Conservation (phyloP, 2,113 vertebrate species). For the Emydocephalus ijimae region DNA sequence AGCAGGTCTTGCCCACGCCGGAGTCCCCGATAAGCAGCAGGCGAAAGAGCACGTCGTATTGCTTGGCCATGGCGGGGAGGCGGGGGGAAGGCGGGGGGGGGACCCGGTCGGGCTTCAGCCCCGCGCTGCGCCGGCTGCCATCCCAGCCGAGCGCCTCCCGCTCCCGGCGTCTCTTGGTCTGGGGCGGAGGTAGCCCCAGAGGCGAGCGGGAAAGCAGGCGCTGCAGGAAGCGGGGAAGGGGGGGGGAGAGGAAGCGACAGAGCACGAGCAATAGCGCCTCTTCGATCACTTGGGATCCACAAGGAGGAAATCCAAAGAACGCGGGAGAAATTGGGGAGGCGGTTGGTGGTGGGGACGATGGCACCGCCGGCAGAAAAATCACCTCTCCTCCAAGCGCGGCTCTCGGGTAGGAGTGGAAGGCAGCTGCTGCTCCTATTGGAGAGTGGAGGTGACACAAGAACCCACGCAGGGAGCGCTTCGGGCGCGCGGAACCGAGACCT, state of each 20-base stretch:
- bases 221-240: background rate
- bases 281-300: background rate
- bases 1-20: slow-evolving; percentile 91
- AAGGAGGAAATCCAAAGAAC: background rate
- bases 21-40: slow-evolving; percentile 89
- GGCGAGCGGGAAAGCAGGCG: background rate
- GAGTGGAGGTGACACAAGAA: background rate
- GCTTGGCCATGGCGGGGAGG: slow-evolving; percentile 80
- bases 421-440: background rate
- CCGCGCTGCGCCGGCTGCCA: slow-evolving; percentile 48
- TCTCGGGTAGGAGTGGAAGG: background rate
- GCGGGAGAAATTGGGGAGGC: background rate
- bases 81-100: slow-evolving; percentile 25
- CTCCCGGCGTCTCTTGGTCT: slow-evolving; percentile 44
- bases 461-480: background rate
- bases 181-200: slow-evolving; percentile 7
- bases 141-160: background rate
- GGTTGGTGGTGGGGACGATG: background rate
- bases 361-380: background rate
- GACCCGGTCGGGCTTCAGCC: slow-evolving; percentile 25
- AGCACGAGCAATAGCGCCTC: background rate
- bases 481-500: background rate
- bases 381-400: background rate
- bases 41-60: slow-evolving; percentile 88
- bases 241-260: background rate